These are phyloP conservation scores for Notamacropus eugenii DNA, from an alignment of 2,797 vertebrate genomes.

Conservation along the genomic window DNA sequence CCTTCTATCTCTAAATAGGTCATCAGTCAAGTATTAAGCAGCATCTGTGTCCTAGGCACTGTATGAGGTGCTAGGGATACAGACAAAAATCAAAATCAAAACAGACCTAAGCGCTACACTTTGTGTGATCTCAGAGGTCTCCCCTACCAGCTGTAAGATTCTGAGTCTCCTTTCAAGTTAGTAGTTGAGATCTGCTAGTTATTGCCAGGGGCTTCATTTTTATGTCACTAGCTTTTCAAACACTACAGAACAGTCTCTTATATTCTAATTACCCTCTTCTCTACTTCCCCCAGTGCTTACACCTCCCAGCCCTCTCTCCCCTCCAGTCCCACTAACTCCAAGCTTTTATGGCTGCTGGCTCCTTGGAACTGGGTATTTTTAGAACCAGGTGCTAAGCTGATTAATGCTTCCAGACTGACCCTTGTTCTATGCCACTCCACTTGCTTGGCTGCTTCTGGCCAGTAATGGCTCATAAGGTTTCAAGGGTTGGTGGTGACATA, in stretches of 20 bases:
- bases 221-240: neutral
- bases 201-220: neutral
- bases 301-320: neutral
- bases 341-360: neutral
- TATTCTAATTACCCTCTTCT: fast-evolving
- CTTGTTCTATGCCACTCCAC: neutral
- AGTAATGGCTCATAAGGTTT: neutral
- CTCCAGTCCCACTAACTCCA: neutral
- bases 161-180: neutral
- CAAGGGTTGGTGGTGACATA: neutral
- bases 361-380: slow-evolving; percentile 51
- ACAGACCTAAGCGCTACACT: neutral
- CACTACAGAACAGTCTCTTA: neutral
- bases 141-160: neutral
- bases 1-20: neutral
- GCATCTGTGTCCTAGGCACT: neutral
- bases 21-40: neutral
- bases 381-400: slow-evolving; percentile 46
- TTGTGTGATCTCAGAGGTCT: neutral
- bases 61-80: neutral
- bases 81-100: neutral
- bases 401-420: slow-evolving; percentile 12
- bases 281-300: neutral
- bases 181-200: neutral
- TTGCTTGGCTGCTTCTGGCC: neutral